phyloP scores from a whole-genome alignment of 2,888 invertebrate genomes.

The Peribatodes rhomboidaria region DNA sequence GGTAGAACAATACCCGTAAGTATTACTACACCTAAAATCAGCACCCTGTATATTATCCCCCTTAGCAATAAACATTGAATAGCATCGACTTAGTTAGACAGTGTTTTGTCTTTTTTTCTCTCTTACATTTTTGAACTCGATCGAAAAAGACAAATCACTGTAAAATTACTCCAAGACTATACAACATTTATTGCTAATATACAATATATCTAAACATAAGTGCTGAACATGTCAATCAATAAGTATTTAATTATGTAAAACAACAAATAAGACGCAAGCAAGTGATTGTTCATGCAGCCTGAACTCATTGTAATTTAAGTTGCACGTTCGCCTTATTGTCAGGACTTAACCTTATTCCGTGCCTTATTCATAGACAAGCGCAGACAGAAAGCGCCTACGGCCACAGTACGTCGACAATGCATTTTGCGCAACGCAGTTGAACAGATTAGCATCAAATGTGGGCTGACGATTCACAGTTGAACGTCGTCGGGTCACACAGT shows the following conservation, averaged over 20 bases:
- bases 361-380: slow-evolving; percentile 30
- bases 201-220: too few relatives aligned
- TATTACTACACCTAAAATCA: too few relatives aligned
- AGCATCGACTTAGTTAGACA: too few relatives aligned
- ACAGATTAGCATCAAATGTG: slow-evolving; percentile 49
- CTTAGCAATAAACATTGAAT: too few relatives aligned
- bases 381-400: slow-evolving; percentile 49
- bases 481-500: slow-evolving; percentile 20
- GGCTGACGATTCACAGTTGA: slow-evolving; percentile 31
- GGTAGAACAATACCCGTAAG: too few relatives aligned
- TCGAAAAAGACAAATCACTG: too few relatives aligned
- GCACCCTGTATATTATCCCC: too few relatives aligned
- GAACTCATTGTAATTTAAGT: slow-evolving; percentile 22
- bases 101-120: too few relatives aligned
- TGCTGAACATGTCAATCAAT: too few relatives aligned
- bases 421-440: slow-evolving; percentile 52
- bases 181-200: too few relatives aligned
- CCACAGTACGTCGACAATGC: slow-evolving; percentile 32
- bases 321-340: slow-evolving; percentile 31
- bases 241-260: not conserved
- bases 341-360: slow-evolving; percentile 16
- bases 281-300: not conserved
- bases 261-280: not conserved
- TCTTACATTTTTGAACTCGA: too few relatives aligned
- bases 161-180: too few relatives aligned